phyloP scores from a whole-genome alignment of 2,888 invertebrate species.

The Eupelmus urozonus region DNA sequence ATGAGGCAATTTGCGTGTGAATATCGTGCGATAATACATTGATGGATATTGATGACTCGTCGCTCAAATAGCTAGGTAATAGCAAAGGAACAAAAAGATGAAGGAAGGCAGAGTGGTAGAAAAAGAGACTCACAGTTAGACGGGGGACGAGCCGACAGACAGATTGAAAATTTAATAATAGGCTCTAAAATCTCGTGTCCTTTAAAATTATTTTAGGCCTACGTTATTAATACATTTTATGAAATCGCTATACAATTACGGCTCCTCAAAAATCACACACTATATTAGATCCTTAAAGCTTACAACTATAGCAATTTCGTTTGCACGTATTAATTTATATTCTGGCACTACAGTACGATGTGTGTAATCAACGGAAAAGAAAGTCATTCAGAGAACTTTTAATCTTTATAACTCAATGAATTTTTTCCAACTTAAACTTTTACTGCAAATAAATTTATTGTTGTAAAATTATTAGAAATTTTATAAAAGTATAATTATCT shows the following conservation, averaged over 20 bases:
- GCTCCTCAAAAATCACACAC: slow-evolving; percentile 25
- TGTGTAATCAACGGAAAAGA: slow-evolving; percentile 23
- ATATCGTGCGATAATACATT: slow-evolving; percentile 21
- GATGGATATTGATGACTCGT: neutral
- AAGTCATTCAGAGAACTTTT: neutral
- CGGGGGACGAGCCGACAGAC: neutral
- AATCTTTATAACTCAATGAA: too few relatives aligned
- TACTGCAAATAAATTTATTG: too few relatives aligned
- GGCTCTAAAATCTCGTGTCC: slow-evolving; percentile 39
- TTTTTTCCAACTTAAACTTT: too few relatives aligned
- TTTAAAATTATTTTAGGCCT: slow-evolving; percentile 44
- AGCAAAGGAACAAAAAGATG: neutral
- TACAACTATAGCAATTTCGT: slow-evolving; percentile 32
- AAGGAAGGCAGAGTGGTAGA: neutral
- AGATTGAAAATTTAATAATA: slow-evolving; percentile 53
- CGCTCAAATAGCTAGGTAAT: slow-evolving; percentile 8
- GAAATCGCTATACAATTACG: slow-evolving; percentile 47
- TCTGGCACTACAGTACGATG: neutral
- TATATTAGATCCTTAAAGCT: slow-evolving; percentile 22
- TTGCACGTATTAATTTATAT: slow-evolving; percentile 27
- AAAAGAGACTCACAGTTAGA: slow-evolving; percentile 2
- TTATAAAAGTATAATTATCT: too few relatives aligned
- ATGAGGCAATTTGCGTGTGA: slow-evolving; percentile 1
- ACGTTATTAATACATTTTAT: slow-evolving; percentile 45
- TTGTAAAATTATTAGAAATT: too few relatives aligned